phyloP scores from a whole-genome alignment of 1,140 invertebrate species.

The Contarinia nasturtii region DNA sequence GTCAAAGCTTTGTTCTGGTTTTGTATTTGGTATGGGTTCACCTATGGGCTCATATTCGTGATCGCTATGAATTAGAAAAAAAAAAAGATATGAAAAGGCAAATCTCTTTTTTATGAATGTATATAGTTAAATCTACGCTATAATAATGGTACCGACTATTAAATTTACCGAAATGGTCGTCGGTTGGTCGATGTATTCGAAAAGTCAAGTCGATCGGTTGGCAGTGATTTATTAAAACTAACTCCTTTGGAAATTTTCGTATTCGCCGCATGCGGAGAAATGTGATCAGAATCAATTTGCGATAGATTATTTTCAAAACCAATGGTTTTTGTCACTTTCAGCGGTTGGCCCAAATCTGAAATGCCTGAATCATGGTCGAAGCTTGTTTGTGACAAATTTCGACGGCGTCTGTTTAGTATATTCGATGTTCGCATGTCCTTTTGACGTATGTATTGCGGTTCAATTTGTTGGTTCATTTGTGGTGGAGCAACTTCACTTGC shows the following conservation, averaged over 20 bases:
- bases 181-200: too few species aligned
- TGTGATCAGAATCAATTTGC: constrained; percentile 13
- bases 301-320: constrained; percentile 20
- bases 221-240: neutral
- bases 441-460: neutral
- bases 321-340: constrained; percentile 23
- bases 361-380: neutral
- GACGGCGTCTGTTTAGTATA: neutral
- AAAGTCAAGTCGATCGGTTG: neutral
- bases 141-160: neutral
- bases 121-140: too few species aligned
- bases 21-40: constrained; percentile 18
- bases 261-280: neutral
- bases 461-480: too few species aligned
- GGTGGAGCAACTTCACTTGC: too few species aligned
- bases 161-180: too few species aligned
- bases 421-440: neutral
- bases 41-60: constrained; percentile 74
- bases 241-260: too few species aligned
- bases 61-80: constrained; percentile 40
- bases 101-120: too few species aligned
- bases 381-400: constrained; percentile 17
- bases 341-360: neutral
- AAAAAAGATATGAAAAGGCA: too few species aligned
- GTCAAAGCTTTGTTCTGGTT: constrained; percentile 14